phyloP scores from a whole-genome alignment of 2,113 vertebrate species.

The Ia io region DNA sequence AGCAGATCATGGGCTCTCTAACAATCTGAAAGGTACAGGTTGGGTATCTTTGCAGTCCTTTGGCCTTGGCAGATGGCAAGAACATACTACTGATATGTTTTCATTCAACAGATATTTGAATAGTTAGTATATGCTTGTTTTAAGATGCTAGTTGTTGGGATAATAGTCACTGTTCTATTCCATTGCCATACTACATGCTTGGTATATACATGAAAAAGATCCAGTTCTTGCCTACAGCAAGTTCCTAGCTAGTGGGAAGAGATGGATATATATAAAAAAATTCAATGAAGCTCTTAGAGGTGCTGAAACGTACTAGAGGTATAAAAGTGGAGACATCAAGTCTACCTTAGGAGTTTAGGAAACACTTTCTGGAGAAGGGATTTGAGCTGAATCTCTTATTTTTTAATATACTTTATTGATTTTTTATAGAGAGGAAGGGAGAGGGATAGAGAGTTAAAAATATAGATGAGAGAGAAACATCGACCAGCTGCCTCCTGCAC shows the following conservation, averaged over 20 bases:
- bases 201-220: background rate
- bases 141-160: background rate
- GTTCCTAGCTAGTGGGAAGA: background rate
- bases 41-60: background rate
- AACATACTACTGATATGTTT: background rate
- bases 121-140: background rate
- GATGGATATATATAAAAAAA: background rate
- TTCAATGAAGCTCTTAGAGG: background rate
- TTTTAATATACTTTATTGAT: too few species aligned
- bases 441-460: too few species aligned
- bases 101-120: background rate
- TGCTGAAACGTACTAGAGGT: background rate
- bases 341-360: background rate
- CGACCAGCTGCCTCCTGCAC: too few species aligned
- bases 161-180: background rate
- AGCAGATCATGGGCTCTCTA: background rate
- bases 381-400: background rate
- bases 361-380: background rate
- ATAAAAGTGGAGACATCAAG: background rate
- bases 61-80: background rate
- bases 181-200: background rate
- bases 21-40: background rate
- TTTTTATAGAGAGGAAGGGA: too few species aligned
- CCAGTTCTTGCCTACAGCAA: background rate
- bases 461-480: too few species aligned